Percentiles rank a stretch among this genome's conserved stretches.
These are phyloP conservation scores for Chondrilla cf. caribensis DNA, from an alignment of 37 sponge, comb jelly and placozoan species.

Conservation along the genomic window DNA sequence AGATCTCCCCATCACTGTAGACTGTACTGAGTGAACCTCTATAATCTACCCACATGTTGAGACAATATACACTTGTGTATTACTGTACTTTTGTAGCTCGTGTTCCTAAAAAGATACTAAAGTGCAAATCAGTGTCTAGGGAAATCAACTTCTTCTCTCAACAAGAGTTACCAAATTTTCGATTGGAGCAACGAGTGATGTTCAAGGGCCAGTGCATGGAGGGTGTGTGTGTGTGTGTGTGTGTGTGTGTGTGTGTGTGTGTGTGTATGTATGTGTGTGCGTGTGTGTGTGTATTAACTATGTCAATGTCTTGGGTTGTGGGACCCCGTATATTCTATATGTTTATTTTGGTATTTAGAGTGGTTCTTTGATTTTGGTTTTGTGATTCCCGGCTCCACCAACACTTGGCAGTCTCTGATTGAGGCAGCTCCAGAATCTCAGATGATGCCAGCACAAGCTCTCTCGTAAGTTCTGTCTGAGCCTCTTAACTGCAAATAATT, in stretches of 20 bases:
- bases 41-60: background rate
- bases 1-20: no score
- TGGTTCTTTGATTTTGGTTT: slow-evolving; percentile 98
- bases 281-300: slow-evolving; percentile 20
- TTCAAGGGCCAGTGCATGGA: slow-evolving; percentile 87
- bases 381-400: slow-evolving; percentile 96
- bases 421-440: slow-evolving; percentile 88
- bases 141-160: slow-evolving; percentile 92
- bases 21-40: no score
- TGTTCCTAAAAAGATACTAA: slow-evolving; percentile 94
- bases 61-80: background rate
- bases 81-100: no score
- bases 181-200: slow-evolving; percentile 86
- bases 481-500: background rate
- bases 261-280: background rate
- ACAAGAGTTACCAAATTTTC: slow-evolving; percentile 64
- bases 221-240: slow-evolving; percentile 53
- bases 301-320: background rate
- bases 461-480: slow-evolving; percentile 50
- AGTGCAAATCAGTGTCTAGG: slow-evolving; percentile 81
- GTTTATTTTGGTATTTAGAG: slow-evolving; percentile 44
- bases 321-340: background rate
- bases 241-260: background rate
- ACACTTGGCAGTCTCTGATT: slow-evolving; percentile 98
- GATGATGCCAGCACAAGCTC: slow-evolving; percentile 89